Evolutionary conservation across 2,113 vertebrate genomes (phyloP), one percentile per base, ranked within the genome.

Genomic region (Crocuta crocuta): DNA sequence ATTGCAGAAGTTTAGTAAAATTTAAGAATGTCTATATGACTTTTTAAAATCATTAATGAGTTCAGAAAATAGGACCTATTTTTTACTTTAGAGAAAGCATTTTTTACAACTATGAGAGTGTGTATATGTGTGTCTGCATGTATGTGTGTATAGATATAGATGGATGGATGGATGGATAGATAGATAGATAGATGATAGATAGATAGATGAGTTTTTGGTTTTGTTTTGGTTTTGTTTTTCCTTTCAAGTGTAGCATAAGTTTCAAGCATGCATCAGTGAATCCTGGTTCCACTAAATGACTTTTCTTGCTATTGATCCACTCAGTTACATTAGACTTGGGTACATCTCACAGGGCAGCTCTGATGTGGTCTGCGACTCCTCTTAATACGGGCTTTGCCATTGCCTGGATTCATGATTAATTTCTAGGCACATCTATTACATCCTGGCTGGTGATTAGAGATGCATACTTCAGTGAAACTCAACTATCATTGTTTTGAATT

Each of bases 1-100:
- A 98, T 12, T 39, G 85, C 7, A 95, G 35, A 82, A 87, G 43
- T 71, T 71, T 85, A 92, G 48, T 43, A 70, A 96, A 70, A 58
- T 35, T n/a, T n/a, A 50, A 90, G 23, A 65, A 70, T 43, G n/a
- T 91, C 7, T 81, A 53, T 9, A 95, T 4, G 74, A 53, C 71
- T 45, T 82, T 76, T 19, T 35, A 17, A 70, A 84, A 48, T 33
- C 28, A 80, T 55, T 66, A 89, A 94, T 68, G 4, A 45, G 7
- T 73, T 92, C 15, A 95, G 24, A 90, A 96, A 92, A 89, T 10
- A 82, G 24, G 79, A 43, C n/a, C 28, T 58, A 61, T n/a, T n/a
- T 92, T 82, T 53, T 28, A 39, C 19, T 71, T 78, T n/a, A 73
- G 6, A 70, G 39, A 78, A 92, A 63, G 24, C 73, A 7, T 74